These are phyloP conservation scores for Callipepla californica DNA, from an alignment of 2,113 vertebrate species.

Conservation along the genomic window DNA sequence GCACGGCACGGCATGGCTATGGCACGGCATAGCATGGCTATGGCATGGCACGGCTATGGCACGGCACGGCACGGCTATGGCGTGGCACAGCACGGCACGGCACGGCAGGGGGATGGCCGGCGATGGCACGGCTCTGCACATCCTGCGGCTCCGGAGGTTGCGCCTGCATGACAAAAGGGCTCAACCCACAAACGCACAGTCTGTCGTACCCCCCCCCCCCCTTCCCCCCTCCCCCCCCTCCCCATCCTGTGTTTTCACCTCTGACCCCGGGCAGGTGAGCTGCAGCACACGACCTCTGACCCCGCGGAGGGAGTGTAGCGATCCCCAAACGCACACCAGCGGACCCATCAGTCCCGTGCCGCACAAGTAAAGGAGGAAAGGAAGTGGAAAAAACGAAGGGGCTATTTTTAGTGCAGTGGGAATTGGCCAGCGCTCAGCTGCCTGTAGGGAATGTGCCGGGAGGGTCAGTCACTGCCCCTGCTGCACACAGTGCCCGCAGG, in stretches of 20 bases:
- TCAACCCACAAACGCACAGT: background rate
- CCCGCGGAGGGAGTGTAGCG: fast-evolving
- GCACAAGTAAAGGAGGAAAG: no score
- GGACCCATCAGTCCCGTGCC: fast-evolving
- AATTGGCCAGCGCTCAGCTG: fast-evolving
- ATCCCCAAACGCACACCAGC: fast-evolving
- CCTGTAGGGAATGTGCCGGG: fast-evolving
- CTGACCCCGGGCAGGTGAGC: background rate
- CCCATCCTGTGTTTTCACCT: background rate
- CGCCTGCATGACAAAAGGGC: background rate
- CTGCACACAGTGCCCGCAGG: fast-evolving
- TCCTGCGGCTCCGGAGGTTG: background rate
- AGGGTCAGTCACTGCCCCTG: fast-evolving
- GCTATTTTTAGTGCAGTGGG: fast-evolving
- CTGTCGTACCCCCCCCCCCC: no score
- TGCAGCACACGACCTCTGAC: background rate
- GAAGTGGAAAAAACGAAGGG: fast-evolving
- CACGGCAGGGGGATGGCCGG: background rate
- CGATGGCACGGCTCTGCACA: no score
- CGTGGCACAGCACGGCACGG: no score
- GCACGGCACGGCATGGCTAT: no score
- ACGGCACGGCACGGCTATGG: no score
- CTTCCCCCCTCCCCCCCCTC: no score
- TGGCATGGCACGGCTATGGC: no score
- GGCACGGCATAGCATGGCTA: no score